These are phyloP conservation scores for Channallabes apus DNA, from an alignment of 2,797 vertebrate genomes.

Conservation along the genomic window DNA sequence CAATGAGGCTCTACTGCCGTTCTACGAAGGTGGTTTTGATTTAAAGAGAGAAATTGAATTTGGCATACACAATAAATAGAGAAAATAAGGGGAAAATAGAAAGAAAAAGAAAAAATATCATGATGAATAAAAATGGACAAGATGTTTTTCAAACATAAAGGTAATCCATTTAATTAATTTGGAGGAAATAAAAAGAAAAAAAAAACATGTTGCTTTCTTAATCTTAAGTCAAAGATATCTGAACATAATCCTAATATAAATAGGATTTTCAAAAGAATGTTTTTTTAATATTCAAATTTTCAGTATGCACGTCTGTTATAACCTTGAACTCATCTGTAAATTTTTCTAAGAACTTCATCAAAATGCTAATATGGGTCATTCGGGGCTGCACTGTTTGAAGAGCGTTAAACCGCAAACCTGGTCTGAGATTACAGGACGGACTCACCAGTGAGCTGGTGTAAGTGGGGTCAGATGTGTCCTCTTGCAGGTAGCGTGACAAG, in stretches of 20 bases:
- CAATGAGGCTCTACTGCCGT: neutral
- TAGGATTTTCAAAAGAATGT: neutral
- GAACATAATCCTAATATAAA: neutral
- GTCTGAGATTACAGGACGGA: slow-evolving; percentile 38
- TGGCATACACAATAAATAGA: slow-evolving; percentile 33
- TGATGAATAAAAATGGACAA: slow-evolving; percentile 49
- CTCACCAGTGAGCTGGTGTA: slow-evolving; percentile 97
- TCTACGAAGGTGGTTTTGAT: neutral
- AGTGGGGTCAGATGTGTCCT: slow-evolving; percentile 95
- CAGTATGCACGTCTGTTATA: neutral
- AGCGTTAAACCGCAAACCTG: neutral
- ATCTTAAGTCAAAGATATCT: neutral
- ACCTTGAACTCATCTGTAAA: neutral
- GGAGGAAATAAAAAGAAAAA: slow-evolving; percentile 4
- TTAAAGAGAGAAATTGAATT: slow-evolving; percentile 22
- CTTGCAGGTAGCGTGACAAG: slow-evolving; percentile 94
- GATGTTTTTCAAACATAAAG: neutral
- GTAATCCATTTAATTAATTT: neutral
- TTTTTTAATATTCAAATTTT: neutral
- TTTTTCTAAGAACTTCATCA: slow-evolving; percentile 1
- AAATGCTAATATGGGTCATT: neutral
- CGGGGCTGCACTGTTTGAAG: neutral
- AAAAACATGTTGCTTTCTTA: neutral
- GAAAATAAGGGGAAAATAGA: slow-evolving; percentile 52
- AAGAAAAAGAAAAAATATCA: slow-evolving; percentile 47